Percentiles rank a stretch among this genome's conserved stretches.
These are phyloP conservation scores for Denticeps clupeoides DNA, from an alignment of 2,797 vertebrate genomes.

Conservation along the genomic window DNA sequence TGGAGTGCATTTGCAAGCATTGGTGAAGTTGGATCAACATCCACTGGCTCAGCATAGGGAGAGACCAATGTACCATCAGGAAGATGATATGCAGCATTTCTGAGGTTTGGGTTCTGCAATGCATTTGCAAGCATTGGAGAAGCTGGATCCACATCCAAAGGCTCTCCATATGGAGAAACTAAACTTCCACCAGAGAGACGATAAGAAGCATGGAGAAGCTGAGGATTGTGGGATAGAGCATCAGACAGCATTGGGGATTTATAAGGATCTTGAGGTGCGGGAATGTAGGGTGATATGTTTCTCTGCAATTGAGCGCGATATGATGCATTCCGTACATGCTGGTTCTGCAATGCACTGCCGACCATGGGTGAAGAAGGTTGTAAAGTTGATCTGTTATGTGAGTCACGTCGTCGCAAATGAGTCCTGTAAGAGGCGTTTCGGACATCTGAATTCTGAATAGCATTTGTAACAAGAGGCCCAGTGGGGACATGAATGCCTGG, in stretches of 20 bases:
- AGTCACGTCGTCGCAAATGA: slow-evolving; percentile 42
- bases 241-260: slow-evolving; percentile 27
- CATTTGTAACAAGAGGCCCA: too few species aligned
- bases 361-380: too few species aligned
- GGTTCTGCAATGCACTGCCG: too few species aligned
- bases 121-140: slow-evolving; percentile 52
- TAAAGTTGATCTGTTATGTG: too few species aligned
- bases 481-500: too few species aligned
- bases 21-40: too few species aligned
- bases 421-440: slow-evolving; percentile 49
- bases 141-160: slow-evolving; percentile 14
- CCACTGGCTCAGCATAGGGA: too few species aligned
- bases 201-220: slow-evolving; percentile 24
- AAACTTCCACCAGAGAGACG: slow-evolving; percentile 18
- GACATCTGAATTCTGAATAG: slow-evolving; percentile 50
- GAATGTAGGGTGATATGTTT: too few species aligned
- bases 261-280: slow-evolving; percentile 22
- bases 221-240: slow-evolving; percentile 29
- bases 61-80: too few species aligned
- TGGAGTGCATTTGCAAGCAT: too few species aligned
- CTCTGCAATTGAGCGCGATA: slow-evolving; percentile 25
- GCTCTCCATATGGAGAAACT: slow-evolving; percentile 19
- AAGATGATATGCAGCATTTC: slow-evolving; percentile 52
- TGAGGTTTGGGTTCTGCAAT: slow-evolving; percentile 54
- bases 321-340: slow-evolving; percentile 40